Percentiles rank a stretch among this genome's conserved stretches.
Conservation (phyloP, 2,888 invertebrate genomes). For the Phyllotreta cruciferae region DNA sequence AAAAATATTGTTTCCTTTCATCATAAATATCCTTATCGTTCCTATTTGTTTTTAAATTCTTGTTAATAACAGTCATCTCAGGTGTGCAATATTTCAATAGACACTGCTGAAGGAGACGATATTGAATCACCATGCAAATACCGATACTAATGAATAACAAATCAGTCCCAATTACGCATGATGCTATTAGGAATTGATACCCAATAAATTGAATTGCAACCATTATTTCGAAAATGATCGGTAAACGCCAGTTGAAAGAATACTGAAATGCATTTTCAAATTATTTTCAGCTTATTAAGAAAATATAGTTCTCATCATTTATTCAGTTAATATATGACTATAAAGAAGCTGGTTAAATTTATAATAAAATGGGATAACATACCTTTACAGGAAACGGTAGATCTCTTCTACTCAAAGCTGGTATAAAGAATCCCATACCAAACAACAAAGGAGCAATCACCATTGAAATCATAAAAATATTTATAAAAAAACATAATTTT, state of each 20-base stretch:
- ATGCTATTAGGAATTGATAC: neutral
- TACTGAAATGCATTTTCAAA: slow-evolving; percentile 1
- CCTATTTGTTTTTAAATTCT: neutral
- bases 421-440: neutral
- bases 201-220: neutral
- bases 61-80: neutral
- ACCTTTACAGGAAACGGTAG: slow-evolving; percentile 7
- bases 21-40: neutral
- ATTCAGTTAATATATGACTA: too few relatives aligned
- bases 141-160: slow-evolving; percentile 4
- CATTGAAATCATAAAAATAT: neutral
- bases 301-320: too few relatives aligned
- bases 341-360: too few relatives aligned
- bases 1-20: neutral
- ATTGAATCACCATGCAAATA: neutral
- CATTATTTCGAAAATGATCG: slow-evolving; percentile 1
- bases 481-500: neutral
- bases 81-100: neutral
- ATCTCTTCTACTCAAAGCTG: neutral
- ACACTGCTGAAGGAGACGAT: slow-evolving; percentile 2
- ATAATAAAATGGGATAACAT: neutral
- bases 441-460: neutral
- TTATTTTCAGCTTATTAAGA: neutral
- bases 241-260: neutral
- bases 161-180: neutral